Percentiles rank a stretch among this genome's conserved stretches.
Evolutionary conservation across 1,140 invertebrate species (phyloP).

Genomic region (Acromyrmex echinatior): DNA sequence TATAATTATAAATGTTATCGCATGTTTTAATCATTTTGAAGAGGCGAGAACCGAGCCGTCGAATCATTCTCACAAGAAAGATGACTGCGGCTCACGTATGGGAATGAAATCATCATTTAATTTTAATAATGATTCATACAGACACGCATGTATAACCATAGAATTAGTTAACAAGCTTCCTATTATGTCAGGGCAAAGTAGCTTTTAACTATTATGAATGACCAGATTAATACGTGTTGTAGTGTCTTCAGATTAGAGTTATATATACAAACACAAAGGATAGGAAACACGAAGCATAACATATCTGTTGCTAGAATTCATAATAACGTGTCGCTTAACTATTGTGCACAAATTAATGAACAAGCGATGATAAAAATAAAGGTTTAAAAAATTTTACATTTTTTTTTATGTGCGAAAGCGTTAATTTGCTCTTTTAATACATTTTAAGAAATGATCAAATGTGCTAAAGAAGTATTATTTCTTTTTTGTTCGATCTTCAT

Average conservation of each 20-base stretch:
- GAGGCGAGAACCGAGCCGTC: background rate
- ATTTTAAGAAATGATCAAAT: background rate
- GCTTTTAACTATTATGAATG: conserved; percentile 27
- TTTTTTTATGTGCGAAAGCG: background rate
- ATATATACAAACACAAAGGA: background rate
- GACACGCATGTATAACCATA: conserved; percentile 53
- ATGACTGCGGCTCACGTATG: conserved; percentile 1
- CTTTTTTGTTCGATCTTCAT: conserved; percentile 30
- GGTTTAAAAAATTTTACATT: background rate
- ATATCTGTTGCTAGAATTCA: background rate
- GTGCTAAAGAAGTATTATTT: conserved; percentile 31
- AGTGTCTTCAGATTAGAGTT: conserved; percentile 22
- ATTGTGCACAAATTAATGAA: background rate
- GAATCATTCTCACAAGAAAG: background rate
- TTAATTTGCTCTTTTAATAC: background rate
- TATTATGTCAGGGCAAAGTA: conserved; percentile 53
- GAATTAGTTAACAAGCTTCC: conserved; percentile 65
- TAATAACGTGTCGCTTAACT: background rate
- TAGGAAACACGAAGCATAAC: background rate
- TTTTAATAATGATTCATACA: conserved; percentile 67
- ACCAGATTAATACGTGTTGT: conserved; percentile 45
- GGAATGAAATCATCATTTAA: conserved; percentile 59
- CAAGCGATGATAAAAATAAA: background rate
- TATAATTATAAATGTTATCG: background rate
- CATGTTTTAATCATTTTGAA: background rate